Conservation (phyloP, 1,140 invertebrate species). For the Drosophila truncata region DNA sequence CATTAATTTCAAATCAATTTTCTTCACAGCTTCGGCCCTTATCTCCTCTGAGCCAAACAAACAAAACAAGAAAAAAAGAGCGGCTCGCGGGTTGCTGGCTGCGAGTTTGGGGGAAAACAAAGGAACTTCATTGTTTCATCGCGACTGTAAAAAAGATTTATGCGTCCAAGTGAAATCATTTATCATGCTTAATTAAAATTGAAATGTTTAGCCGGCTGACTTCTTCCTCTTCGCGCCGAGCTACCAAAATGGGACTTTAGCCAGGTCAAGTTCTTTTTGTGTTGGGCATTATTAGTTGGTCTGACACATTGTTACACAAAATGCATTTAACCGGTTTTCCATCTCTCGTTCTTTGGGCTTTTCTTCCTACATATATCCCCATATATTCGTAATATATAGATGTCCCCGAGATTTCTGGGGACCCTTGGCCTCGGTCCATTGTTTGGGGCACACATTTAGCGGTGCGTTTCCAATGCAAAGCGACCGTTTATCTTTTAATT, state of each 20-base stretch:
- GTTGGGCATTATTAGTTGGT: constrained; percentile 63
- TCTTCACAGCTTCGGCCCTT: constrained; percentile 77
- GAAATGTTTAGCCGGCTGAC: constrained; percentile 80
- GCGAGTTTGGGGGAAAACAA: constrained; percentile 65
- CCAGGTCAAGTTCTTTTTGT: constrained; percentile 45
- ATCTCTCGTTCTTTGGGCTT: constrained; percentile 1
- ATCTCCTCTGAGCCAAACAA: constrained; percentile 43
- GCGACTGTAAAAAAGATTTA: constrained; percentile 84
- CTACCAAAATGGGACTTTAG: constrained; percentile 54
- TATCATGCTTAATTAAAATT: constrained; percentile 85
- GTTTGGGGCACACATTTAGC: constrained; percentile 60
- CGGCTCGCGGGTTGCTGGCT: constrained; percentile 21
- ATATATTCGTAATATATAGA: not conserved
- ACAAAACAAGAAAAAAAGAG: constrained; percentile 21
- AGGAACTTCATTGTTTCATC: constrained; percentile 83
- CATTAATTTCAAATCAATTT: constrained; percentile 85
- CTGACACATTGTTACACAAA: constrained; percentile 80
- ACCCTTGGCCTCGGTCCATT: constrained; percentile 20
- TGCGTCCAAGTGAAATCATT: constrained; percentile 84
- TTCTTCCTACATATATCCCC: constrained; percentile 1
- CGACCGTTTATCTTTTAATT: constrained; percentile 82
- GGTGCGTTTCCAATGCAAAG: constrained; percentile 79
- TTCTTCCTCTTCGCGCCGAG: constrained; percentile 45
- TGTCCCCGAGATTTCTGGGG: constrained; percentile 11
- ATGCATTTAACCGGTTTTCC: constrained; percentile 79